Base-by-base conservation (phyloP, 2,888 invertebrate genomes). In the Rhodophaea formosa region DNA sequence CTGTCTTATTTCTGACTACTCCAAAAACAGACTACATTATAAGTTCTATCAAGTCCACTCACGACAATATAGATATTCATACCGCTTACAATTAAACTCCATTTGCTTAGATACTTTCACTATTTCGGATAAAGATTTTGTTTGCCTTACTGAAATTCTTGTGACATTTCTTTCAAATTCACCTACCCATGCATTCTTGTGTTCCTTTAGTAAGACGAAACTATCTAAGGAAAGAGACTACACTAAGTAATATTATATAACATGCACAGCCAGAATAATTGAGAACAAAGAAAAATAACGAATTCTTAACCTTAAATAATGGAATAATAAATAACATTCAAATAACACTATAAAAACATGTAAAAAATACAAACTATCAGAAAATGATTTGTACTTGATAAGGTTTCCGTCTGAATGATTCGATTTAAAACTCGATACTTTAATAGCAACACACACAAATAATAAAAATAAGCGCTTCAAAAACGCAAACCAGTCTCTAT, bases 251-350 rank as follows among this genome's bases (percentile, higher is more conserved):
- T 5, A 51, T n/a, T 51, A 51, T 8, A 35, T 39, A 51, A 51
- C 51, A 51, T 51, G 51, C 51, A 51, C 51, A 51, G 51, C 51
- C 51, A 51, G 39, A 12, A 51, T 17, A 51, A 35, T 51, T 16
- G 32, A 51, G 51, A 51, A 51, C 17, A 16, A 17, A n/a, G n/a
- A n/a, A n/a, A 51, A n/a, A 12, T 32, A 47, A 47, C 30, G 14
- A 46, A 32, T 32, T 32, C 35, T 39, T 16, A 51, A 51, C 51
- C 51, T 51, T 51, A 51, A 35, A 51, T 35, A 35, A 51, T 35
- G 51, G 35, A 51, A 51, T 51, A 51, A 51, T 30, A 32, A 49
- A 49, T 51, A 51, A 51, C 51, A 51, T 39, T 3, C 5, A 12
- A 39, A 51, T 17, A 51, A 51, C 35, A 12, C 17, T 51, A 51